Conservation (phyloP, 2,888 invertebrate species). For the Lasioglossum figueresi region DNA sequence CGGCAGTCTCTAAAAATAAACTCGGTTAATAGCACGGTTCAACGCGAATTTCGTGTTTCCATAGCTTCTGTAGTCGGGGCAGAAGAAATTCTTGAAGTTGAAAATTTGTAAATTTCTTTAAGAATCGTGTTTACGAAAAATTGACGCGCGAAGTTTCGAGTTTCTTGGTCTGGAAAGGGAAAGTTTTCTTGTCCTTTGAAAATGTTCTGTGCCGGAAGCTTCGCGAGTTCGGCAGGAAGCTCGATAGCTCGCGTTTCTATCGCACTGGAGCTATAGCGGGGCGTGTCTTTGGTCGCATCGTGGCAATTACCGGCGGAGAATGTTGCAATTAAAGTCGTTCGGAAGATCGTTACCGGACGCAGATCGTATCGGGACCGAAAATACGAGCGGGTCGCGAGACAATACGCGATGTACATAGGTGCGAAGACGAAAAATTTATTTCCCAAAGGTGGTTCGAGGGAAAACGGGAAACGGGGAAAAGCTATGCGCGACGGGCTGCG, state of each 20-base stretch:
- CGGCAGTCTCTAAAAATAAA: background rate
- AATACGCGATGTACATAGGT: conserved; percentile 23
- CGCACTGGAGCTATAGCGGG: background rate
- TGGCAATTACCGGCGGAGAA: conserved; percentile 12
- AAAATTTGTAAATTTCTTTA: no score
- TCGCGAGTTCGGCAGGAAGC: background rate
- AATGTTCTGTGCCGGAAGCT: background rate
- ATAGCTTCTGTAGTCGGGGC: no score
- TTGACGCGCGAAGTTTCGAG: no score
- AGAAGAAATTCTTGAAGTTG: background rate
- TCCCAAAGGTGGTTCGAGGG: conserved; percentile 1
- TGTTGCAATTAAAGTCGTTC: conserved; percentile 23
- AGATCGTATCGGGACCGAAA: background rate
- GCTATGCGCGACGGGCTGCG: conserved; percentile 18
- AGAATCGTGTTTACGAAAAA: no score
- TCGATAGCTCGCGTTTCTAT: background rate
- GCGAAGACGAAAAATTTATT: conserved; percentile 39
- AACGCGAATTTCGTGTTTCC: background rate
- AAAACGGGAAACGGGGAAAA: conserved; percentile 7
- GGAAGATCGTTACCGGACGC: background rate
- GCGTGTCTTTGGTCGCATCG: conserved; percentile 1
- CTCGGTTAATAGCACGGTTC: background rate
- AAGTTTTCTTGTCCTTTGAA: background rate
- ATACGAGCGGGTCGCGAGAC: conserved; percentile 10
- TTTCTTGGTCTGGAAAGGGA: background rate